Base-by-base conservation (phyloP, 2,888 invertebrate genomes). In the Gryllus longicercus region DNA sequence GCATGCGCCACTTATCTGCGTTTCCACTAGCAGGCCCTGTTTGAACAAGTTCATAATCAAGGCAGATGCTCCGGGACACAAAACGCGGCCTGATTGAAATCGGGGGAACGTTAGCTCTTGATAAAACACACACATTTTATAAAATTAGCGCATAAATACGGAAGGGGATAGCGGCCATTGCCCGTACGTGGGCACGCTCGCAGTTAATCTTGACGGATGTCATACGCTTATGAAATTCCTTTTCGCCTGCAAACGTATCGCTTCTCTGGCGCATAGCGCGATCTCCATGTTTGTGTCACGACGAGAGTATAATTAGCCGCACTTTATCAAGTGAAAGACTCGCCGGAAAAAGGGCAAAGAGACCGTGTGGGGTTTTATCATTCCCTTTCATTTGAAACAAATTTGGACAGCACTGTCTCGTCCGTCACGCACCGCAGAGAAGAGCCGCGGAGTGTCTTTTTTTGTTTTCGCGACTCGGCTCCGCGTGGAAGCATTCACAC, bases 111-210 rank as follows among this genome's bases (percentile, higher is more conserved):
- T 63, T 63, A 63, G 63, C 63, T 63, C 63, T 63, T 63, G 63
- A 63, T 63, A 63, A 63, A 63, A 63, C 63, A 63, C 63, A 63
- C 63, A 63, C 63, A 63, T 63, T 63, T 63, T 63, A 63, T 63
- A 63, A 63, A 63, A 63, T 63, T 63, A 63, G 63, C 63, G 63
- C 63, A 63, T 63, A 63, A 63, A 63, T 63, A 63, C 63, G 38
- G 38, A 63, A 63, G 14, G 63, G 63, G 63, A 63, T 63, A 18
- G 16, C 14, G 63, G 63, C 63, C 63, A 63, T 18, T 16, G 63
- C 63, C n/a, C 63, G 63, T 14, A n/a, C 63, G 63, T 18, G 63
- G 16, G 16, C 5, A 1, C 14, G 16, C n/a, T 63, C 16, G 63
- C 63, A 14, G 63, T 63, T 63, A 63, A 63, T 63, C 63, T 63